phyloP scores from a whole-genome alignment of 2,113 vertebrate species.

The Grammomys dolichurus region DNA sequence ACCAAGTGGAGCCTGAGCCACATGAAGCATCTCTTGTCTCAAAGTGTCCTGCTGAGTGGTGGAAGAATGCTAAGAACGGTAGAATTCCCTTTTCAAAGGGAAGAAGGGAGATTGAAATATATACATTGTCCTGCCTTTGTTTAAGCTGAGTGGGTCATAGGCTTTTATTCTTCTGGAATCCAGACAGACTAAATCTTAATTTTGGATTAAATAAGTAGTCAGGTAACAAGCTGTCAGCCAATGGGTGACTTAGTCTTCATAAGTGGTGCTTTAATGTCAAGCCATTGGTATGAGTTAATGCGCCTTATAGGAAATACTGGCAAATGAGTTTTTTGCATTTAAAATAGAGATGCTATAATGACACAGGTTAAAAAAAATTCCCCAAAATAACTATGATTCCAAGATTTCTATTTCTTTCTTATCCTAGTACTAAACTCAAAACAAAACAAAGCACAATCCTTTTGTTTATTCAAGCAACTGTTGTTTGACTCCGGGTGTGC shows the following conservation, averaged over 20 bases:
- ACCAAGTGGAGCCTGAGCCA: fast-evolving
- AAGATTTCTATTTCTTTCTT: not conserved
- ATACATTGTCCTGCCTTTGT: not conserved
- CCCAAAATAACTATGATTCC: not conserved
- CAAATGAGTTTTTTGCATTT: not conserved
- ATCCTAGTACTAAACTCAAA: not conserved
- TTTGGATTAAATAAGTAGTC: not conserved
- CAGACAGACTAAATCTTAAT: not conserved
- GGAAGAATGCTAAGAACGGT: not conserved
- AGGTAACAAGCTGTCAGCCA: not conserved
- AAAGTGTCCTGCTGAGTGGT: too few species aligned
- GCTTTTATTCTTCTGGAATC: not conserved
- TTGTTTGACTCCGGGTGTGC: not conserved
- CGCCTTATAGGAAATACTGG: not conserved
- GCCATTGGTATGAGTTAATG: not conserved
- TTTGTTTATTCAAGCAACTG: not conserved
- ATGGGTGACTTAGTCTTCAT: not conserved
- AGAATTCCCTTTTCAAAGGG: not conserved
- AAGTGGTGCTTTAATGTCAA: not conserved
- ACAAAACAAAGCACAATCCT: not conserved
- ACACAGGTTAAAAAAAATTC: not conserved
- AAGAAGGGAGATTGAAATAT: not conserved
- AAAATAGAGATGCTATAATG: not conserved
- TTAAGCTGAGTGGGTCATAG: not conserved
- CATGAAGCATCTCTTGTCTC: not conserved